A percentile compares a stretch with the other conserved stretches of the same genome.
These are phyloP conservation scores for Sinocyclocheilus anophthalmus DNA, from an alignment of 2,113 vertebrate genomes.

Conservation along the genomic window DNA sequence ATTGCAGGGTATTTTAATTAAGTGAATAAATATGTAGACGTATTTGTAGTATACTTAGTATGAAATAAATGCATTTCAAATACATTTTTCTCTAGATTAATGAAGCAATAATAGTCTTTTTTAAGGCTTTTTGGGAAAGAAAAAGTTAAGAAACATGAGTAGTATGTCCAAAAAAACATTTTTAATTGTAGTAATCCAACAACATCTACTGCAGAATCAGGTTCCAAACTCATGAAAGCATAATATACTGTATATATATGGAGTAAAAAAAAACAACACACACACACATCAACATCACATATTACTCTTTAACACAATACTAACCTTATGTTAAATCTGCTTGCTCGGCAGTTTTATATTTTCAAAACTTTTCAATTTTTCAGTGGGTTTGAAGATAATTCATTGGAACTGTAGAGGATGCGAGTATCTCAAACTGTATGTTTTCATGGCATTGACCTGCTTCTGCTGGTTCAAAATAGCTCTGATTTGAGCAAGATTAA, in stretches of 20 bases:
- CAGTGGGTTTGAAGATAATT: constrained; percentile 67
- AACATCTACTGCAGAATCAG: background rate
- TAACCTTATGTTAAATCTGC: constrained; percentile 60
- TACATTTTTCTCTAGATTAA: too few species aligned
- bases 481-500: constrained; percentile 78
- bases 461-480: constrained; percentile 79
- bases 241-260: background rate
- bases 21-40: too few species aligned
- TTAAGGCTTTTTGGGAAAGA: background rate
- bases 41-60: too few species aligned
- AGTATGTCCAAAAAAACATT: background rate
- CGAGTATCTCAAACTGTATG: constrained; percentile 65
- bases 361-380: constrained; percentile 52
- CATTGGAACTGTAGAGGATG: constrained; percentile 69
- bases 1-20: too few species aligned
- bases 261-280: background rate
- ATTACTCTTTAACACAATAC: constrained; percentile 38
- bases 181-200: background rate
- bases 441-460: constrained; percentile 74
- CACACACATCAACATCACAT: constrained; percentile 27
- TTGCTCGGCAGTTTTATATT: constrained; percentile 69
- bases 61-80: too few species aligned
- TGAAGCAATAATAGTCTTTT: too few species aligned
- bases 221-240: background rate
- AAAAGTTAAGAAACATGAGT: background rate